Evolutionary conservation across 2,888 invertebrate genomes (phyloP).

Genomic region (Emmelina monodactyla): DNA sequence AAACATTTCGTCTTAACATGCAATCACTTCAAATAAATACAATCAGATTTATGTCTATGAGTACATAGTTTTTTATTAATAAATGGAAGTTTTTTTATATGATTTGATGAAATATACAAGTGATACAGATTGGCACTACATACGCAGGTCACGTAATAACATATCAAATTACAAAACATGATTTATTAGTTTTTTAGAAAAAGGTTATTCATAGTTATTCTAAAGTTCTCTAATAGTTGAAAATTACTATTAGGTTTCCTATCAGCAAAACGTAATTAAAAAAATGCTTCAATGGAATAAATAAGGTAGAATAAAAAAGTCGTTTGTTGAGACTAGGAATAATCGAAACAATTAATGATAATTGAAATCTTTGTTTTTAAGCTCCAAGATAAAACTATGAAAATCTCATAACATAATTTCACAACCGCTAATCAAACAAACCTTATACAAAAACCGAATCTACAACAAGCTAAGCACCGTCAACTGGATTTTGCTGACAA

Average conservation of each 20-base stretch:
- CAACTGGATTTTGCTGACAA: constrained; percentile 29
- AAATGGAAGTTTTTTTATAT: constrained; percentile 36
- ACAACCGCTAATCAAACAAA: constrained; percentile 46
- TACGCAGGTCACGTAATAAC: constrained; percentile 44
- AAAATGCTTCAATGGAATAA: background rate
- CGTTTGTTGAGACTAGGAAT: constrained; percentile 7
- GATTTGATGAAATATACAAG: constrained; percentile 28
- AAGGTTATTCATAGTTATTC: constrained; percentile 15
- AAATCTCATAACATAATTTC: constrained; percentile 44
- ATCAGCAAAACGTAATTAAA: background rate
- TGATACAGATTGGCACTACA: constrained; percentile 56
- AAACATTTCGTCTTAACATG: background rate
- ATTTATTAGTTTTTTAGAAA: constrained; percentile 18
- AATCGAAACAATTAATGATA: background rate
- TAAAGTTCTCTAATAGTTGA: too few relatives aligned
- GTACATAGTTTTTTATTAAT: constrained; percentile 23
- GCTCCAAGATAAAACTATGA: constrained; percentile 31
- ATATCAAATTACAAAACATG: constrained; percentile 49
- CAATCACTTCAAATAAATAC: constrained; percentile 6
- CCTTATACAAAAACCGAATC: constrained; percentile 19
- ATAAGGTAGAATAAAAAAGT: constrained; percentile 3
- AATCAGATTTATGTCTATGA: constrained; percentile 2
- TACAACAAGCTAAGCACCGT: constrained; percentile 47
- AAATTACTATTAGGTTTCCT: constrained; percentile 14
- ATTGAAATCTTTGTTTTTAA: constrained; percentile 22